Evolutionary conservation across 1,140 invertebrate genomes (phyloP).

Genomic region (Diprion similis): DNA sequence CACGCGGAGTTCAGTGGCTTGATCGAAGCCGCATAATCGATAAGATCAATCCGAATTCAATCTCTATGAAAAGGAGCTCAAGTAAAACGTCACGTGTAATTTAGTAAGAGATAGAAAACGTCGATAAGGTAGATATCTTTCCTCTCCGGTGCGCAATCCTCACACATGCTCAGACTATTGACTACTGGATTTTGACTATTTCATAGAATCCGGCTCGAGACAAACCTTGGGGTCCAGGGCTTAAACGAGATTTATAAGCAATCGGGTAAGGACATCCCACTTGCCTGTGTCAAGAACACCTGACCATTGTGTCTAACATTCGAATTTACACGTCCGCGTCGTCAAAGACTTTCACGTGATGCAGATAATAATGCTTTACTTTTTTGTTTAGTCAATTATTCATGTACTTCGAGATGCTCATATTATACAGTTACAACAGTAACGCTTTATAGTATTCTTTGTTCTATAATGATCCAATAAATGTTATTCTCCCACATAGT

Average conservation of each 20-base stretch:
- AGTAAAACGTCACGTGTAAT: constrained; percentile 1
- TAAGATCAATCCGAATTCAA: neutral
- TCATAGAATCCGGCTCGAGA: constrained; percentile 9
- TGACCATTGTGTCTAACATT: neutral
- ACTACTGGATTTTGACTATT: constrained; percentile 21
- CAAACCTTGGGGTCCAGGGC: neutral
- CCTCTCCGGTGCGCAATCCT: neutral
- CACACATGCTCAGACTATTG: neutral
- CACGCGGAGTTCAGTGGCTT: neutral
- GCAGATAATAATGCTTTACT: too few relatives aligned
- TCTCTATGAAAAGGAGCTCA: neutral
- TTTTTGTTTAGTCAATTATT: too few relatives aligned
- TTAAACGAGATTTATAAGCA: constrained; percentile 13
- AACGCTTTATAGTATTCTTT: too few relatives aligned
- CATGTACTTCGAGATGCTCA: too few relatives aligned
- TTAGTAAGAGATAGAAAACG: neutral
- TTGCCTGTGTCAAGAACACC: neutral
- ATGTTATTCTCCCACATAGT: too few relatives aligned
- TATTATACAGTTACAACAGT: too few relatives aligned
- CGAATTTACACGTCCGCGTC: too few relatives aligned
- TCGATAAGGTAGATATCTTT: neutral
- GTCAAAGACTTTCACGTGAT: too few relatives aligned
- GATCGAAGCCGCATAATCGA: neutral
- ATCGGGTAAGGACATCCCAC: neutral
- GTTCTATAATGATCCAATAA: too few relatives aligned